Base-by-base conservation (phyloP, 2,888 invertebrate species). In the Dicyrtoma fusca region DNA sequence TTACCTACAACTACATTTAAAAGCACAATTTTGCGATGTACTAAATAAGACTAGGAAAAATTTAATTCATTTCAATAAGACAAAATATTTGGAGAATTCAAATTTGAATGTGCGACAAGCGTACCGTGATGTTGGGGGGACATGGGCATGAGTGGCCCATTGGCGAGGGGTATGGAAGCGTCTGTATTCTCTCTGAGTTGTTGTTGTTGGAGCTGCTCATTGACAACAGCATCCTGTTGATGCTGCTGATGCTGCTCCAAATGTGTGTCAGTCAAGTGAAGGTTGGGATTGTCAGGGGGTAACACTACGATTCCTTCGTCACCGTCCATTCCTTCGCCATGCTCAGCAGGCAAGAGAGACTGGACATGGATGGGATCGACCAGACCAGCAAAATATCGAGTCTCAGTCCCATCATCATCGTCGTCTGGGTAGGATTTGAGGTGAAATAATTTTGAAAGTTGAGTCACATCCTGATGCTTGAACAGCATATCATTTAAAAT, bases 401-500 rank as follows among this genome's bases (percentile, higher is more conserved):
- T 21, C 34, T 23, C 49, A 21, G 8, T 51, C 8, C 8, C 25
- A 23, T 63, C 53, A 34, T n/a, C n/a, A n/a, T n/a, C n/a, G 26
- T 45, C 71, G 57, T 72, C 63, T 53, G 69, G 69, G 62, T 59
- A 63, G n/a, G 63, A 57, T 64, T 71, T 74, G 34, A 74, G 57
- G 45, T 74, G 69, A 72, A 74, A 74, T 49, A 74, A 64, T 49
- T 72, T 74, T 34, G 71, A 71, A 45, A 71, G 49, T 62, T 59
- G 70, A 45, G 51, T 45, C 11, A 53, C 64, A 45, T 69, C 72
- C 42, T 66, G 71, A 17, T 73, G 25, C 57, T 72, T 68, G 47
- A 86, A 86, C 79, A 90, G 85, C 76, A 89, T 88, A 79, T 87
- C 86, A 83, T 88, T 86, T 81, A 90, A 86, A 82, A 87, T 87